These are phyloP conservation scores for Mastigias papua DNA, from an alignment of 30 jellyfish, hydroid and myxozoan genomes.

Conservation along the genomic window DNA sequence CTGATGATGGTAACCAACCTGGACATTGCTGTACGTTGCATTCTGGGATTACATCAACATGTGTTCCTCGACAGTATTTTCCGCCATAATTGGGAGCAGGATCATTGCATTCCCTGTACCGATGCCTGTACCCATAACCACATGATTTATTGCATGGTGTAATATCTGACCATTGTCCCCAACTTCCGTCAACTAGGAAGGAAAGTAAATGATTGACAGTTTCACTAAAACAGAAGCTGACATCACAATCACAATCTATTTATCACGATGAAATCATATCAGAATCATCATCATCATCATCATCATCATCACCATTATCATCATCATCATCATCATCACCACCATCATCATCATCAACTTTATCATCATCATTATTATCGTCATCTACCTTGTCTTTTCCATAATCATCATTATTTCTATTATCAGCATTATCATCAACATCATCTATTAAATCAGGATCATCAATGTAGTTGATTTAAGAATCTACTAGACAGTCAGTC, in stretches of 20 bases:
- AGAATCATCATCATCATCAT: neutral
- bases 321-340: conserved; percentile 21
- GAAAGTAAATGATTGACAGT: neutral
- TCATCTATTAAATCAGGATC: no score
- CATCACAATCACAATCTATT: no score
- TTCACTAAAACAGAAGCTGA: no score
- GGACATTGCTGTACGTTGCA: conserved; percentile 70
- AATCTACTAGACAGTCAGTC: neutral
- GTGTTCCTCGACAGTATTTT: conserved; percentile 48
- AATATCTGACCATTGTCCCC: conserved; percentile 74
- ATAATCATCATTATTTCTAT: no score
- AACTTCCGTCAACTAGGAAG: conserved; percentile 74
- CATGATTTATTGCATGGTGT: conserved; percentile 72
- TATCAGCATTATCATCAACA: no score
- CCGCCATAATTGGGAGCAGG: conserved; percentile 73
- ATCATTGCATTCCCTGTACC: conserved; percentile 66
- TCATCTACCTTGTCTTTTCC: neutral
- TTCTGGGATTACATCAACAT: conserved; percentile 69
- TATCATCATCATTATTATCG: neutral
- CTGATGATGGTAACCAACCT: conserved; percentile 6
- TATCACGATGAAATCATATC: neutral
- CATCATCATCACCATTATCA: conserved; percentile 14
- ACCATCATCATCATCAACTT: neutral
- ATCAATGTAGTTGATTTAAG: no score
- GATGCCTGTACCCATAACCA: conserved; percentile 67